Evolutionary conservation across 2,797 vertebrate genomes (phyloP), one percentile per base, ranked within the genome.

Genomic region (Sarcoramphus papa): DNA sequence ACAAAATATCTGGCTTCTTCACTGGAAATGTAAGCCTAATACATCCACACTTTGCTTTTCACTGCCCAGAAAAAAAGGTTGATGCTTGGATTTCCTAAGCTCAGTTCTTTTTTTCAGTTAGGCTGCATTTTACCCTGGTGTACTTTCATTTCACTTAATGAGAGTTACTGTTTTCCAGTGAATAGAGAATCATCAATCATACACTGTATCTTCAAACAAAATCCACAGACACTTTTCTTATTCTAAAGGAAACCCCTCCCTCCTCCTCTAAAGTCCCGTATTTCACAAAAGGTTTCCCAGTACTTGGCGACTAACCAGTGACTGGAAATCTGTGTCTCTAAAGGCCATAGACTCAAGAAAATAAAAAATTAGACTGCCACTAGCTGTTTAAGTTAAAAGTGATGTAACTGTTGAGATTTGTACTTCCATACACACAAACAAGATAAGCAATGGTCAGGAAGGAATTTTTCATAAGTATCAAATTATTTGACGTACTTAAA

Each of bases 171-270:
- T 72, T 83, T 97, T 85, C 43, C 51, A 69, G 18, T 90, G 92
- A 97, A 91, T 37, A 85, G 78, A 78, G 78, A 86, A 90, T 94
- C 81, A 76, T 96, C 95, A 95, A 96, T 95, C 91, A 94, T 77
- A 91, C 76, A 91, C 65, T 84, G 85, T 84, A 40, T 57, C 81
- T 77, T 94, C 94, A 97, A 80, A 94, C 62, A 96, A 78, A 94
- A 86, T 65, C 64, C 75, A 88, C 67, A 81, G 85, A 88, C 31
- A 24, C 67, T 95, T 93, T 75, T 88, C 78, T 88, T 78, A 53
- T 45, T 84, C 59, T 65, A 76, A 93, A 91, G 82, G 43, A 91
- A 87, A 57, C 6, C 5, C 12, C 41, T 83, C 37, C 48, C 15
- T 83, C 41, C 84, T 92, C n/a, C 77, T 87, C 53, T 82, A n/a